Conservation (phyloP, 2,888 invertebrate genomes). For the Lamproptera curius region DNA sequence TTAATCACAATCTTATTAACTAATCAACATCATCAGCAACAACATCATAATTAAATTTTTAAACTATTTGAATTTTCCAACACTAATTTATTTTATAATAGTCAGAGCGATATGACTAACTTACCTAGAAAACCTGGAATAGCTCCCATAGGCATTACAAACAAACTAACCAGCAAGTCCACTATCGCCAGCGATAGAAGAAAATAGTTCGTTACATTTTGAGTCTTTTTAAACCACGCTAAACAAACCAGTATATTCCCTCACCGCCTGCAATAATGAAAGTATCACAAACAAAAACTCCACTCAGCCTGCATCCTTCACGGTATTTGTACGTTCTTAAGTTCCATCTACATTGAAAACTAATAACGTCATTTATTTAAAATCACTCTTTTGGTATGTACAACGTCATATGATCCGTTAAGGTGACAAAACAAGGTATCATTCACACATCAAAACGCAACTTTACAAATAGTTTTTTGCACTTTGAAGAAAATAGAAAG, state of each 20-base stretch:
- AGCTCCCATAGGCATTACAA: slow-evolving; percentile 97
- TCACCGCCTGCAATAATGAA: slow-evolving; percentile 93
- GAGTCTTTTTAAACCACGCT: slow-evolving; percentile 92
- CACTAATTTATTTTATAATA: too few relatives aligned
- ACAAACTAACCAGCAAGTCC: slow-evolving; percentile 93
- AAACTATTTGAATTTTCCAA: too few relatives aligned
- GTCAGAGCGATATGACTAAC: too few relatives aligned
- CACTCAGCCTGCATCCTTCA: slow-evolving; percentile 78
- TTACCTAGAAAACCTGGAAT: slow-evolving; percentile 96
- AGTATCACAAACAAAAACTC: slow-evolving; percentile 91
- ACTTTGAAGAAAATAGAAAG: slow-evolving; percentile 55
- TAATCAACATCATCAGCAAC: too few relatives aligned
- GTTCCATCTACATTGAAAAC: slow-evolving; percentile 61
- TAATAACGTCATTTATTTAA: slow-evolving; percentile 39
- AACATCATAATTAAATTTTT: too few relatives aligned
- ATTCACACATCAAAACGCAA: slow-evolving; percentile 56
- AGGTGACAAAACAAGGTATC: slow-evolving; percentile 54
- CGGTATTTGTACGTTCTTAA: slow-evolving; percentile 43
- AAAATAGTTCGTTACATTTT: slow-evolving; percentile 98
- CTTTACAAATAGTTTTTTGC: slow-evolving; percentile 64
- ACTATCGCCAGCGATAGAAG: slow-evolving; percentile 95
- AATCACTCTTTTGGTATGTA: slow-evolving; percentile 45
- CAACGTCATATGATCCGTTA: slow-evolving; percentile 54
- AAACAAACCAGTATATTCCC: slow-evolving; percentile 96
- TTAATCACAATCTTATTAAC: too few relatives aligned